Conservation (phyloP, 1,140 invertebrate genomes). For the Drosophila equinoxialis region DNA sequence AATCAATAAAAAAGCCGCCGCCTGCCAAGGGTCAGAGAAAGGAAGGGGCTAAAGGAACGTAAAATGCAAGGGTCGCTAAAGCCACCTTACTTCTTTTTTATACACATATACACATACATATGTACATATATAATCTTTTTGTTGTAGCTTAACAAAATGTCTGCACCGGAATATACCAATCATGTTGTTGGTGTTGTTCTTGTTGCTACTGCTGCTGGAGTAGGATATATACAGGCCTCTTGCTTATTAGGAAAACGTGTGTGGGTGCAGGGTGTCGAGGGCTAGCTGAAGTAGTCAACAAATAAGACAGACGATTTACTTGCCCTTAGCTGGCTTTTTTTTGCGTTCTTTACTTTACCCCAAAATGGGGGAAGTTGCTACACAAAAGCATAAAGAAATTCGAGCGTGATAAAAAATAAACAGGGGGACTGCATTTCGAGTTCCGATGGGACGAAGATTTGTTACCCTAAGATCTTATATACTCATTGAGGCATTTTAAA, state of each 20-base stretch:
- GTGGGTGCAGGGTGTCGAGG: conserved; percentile 24
- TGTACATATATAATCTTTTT: conserved; percentile 15
- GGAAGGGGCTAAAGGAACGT: conserved; percentile 34
- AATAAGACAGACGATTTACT: conserved; percentile 80
- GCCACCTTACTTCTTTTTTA: conserved; percentile 4
- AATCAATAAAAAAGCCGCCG: conserved; percentile 61
- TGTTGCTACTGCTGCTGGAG: conserved; percentile 44
- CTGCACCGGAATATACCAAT: conserved; percentile 81
- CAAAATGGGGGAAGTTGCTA: conserved; percentile 7
- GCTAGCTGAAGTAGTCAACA: conserved; percentile 65
- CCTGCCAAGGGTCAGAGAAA: conserved; percentile 8
- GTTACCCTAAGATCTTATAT: background rate
- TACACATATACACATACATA: conserved; percentile 18
- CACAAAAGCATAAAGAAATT: conserved; percentile 53
- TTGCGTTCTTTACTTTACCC: background rate
- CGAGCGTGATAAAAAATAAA: conserved; percentile 60
- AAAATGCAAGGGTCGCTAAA: conserved; percentile 58
- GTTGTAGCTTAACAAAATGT: conserved; percentile 64
- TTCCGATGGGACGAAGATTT: background rate
- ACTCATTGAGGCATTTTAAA: too few relatives aligned
- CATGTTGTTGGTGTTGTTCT: conserved; percentile 63
- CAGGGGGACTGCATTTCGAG: background rate
- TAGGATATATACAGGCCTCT: conserved; percentile 44
- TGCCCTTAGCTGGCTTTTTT: conserved; percentile 37
- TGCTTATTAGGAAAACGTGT: conserved; percentile 64